Evolutionary conservation across 2,888 invertebrate genomes (phyloP).

Genomic region (Dermolepida albohirtum): DNA sequence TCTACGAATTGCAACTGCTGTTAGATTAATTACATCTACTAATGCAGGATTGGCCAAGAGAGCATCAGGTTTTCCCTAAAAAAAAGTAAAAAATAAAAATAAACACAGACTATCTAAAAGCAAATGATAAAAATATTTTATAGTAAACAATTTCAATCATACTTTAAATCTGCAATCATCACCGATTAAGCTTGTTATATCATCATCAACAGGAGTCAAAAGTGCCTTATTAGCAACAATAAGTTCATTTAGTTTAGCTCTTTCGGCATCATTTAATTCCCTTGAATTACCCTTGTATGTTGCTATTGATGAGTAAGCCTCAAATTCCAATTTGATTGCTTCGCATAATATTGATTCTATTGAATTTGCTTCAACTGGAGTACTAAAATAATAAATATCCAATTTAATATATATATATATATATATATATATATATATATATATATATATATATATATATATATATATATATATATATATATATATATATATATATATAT

Average conservation of each 20-base stretch:
- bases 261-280: slow-evolving; percentile 84
- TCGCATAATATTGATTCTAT: slow-evolving; percentile 88
- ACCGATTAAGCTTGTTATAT: slow-evolving; percentile 76
- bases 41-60: slow-evolving; percentile 74
- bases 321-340: slow-evolving; percentile 87
- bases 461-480: no score
- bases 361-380: slow-evolving; percentile 74
- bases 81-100: neutral
- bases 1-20: slow-evolving; percentile 90
- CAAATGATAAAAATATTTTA: neutral
- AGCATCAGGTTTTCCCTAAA: slow-evolving; percentile 50
- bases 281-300: slow-evolving; percentile 72
- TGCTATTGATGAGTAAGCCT: slow-evolving; percentile 75
- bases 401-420: slow-evolving; percentile 16
- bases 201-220: slow-evolving; percentile 86
- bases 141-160: slow-evolving; percentile 54
- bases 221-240: slow-evolving; percentile 89
- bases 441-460: no score
- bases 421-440: no score
- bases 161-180: slow-evolving; percentile 74
- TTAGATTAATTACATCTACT: slow-evolving; percentile 88
- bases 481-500: no score
- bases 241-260: slow-evolving; percentile 85
- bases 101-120: no score
- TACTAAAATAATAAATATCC: slow-evolving; percentile 56